Conservation (phyloP, 2,888 invertebrate species). For the Drosophila atripex region DNA sequence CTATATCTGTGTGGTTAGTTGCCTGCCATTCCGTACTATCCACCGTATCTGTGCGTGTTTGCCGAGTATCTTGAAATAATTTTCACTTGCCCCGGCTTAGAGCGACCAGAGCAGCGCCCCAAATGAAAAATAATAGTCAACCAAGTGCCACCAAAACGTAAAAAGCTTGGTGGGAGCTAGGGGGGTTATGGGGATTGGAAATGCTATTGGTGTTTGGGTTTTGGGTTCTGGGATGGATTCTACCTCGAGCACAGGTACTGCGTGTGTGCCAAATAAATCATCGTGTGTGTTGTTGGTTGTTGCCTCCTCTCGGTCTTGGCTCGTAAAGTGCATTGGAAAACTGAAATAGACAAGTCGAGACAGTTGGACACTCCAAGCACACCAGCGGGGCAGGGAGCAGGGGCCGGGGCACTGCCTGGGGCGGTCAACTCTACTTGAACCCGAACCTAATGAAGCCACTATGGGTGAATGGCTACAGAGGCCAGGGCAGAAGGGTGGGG, state of each 20-base stretch:
- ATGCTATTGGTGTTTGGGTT: no score
- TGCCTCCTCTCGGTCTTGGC: constrained; percentile 25
- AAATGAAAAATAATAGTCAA: constrained; percentile 78
- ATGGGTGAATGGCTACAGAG: constrained; percentile 27
- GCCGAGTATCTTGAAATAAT: constrained; percentile 63
- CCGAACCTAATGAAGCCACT: constrained; percentile 74
- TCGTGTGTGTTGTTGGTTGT: constrained; percentile 69
- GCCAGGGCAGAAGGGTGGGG: no score
- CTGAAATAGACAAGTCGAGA: constrained; percentile 76
- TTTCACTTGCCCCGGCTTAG: constrained; percentile 47
- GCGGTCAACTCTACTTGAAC: constrained; percentile 71
- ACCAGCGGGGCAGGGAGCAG: not conserved
- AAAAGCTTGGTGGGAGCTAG: no score
- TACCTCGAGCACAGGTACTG: constrained; percentile 44
- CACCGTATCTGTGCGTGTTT: constrained; percentile 9
- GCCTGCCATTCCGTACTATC: no score
- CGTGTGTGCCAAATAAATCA: constrained; percentile 77
- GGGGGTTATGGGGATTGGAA: constrained; percentile 59
- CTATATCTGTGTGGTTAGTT: no score
- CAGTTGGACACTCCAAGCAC: constrained; percentile 64
- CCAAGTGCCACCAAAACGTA: constrained; percentile 60
- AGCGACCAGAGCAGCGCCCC: constrained; percentile 44
- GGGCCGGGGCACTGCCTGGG: constrained; percentile 36
- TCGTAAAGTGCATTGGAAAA: constrained; percentile 77
- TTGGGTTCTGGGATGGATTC: constrained; percentile 6